Percentiles rank a stretch among this genome's conserved stretches.
phyloP scores from a whole-genome alignment of 2,888 invertebrate genomes.

The Eueremaeus valkanovi region DNA sequence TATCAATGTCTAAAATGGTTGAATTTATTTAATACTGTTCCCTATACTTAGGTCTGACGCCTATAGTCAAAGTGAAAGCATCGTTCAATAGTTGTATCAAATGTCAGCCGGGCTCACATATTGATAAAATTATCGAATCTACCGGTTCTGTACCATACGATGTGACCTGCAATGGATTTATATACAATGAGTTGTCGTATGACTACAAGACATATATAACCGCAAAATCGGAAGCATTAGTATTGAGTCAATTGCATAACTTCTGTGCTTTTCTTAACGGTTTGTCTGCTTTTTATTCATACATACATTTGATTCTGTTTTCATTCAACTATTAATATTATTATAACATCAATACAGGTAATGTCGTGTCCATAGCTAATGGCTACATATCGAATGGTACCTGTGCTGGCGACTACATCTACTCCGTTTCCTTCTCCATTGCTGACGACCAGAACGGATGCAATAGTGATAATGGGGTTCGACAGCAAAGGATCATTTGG shows the following conservation, averaged over 20 bases:
- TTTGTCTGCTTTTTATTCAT: neutral
- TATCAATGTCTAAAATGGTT: too few relatives aligned
- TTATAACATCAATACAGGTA: too few relatives aligned
- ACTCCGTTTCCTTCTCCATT: neutral
- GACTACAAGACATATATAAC: neutral
- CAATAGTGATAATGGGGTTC: neutral
- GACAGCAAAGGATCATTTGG: neutral
- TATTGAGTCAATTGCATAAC: neutral
- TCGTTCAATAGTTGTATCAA: neutral
- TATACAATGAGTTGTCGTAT: neutral
- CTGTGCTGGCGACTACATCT: neutral
- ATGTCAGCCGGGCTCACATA: neutral
- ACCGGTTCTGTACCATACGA: neutral
- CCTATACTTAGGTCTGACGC: neutral
- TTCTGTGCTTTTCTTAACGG: neutral
- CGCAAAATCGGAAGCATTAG: neutral
- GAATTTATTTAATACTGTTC: too few relatives aligned
- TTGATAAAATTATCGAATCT: neutral
- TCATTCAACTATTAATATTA: neutral
- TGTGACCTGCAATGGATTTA: neutral
- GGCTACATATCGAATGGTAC: neutral
- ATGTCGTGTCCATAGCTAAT: neutral
- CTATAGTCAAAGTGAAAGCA: neutral
- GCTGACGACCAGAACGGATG: neutral
- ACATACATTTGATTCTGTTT: neutral